phyloP scores from a whole-genome alignment of 2,113 vertebrate genomes.

The Sarotherodon lohbergeri region DNA sequence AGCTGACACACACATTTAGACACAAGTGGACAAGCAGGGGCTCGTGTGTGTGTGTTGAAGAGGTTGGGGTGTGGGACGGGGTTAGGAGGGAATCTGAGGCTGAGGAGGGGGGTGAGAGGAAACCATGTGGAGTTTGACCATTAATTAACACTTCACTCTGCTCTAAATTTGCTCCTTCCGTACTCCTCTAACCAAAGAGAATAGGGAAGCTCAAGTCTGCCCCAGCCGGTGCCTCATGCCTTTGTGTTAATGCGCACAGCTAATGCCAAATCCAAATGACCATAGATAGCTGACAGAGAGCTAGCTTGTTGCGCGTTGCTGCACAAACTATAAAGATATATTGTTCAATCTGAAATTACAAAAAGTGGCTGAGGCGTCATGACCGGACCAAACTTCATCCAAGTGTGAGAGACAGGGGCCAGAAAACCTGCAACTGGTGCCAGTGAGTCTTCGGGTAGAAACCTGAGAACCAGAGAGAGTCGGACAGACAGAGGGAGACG shows the following conservation, averaged over 20 bases:
- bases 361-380: neutral
- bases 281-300: neutral
- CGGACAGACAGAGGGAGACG: neutral
- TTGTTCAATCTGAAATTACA: neutral
- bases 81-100: conserved; percentile 47
- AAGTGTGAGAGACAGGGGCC: neutral
- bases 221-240: neutral
- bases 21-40: conserved; percentile 22
- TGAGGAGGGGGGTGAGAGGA: neutral
- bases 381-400: neutral
- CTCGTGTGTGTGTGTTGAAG: neutral
- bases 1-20: conserved; percentile 45
- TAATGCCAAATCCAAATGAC: neutral
- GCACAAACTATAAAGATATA: neutral
- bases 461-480: conserved; percentile 1
- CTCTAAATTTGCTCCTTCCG: too few relatives aligned
- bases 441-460: conserved; percentile 21
- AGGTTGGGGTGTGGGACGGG: conserved; percentile 11
- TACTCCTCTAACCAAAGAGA: neutral
- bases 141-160: too few relatives aligned
- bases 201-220: neutral
- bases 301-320: neutral
- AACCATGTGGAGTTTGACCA: neutral
- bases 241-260: neutral
- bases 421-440: conserved; percentile 39